Evolutionary conservation across 2,113 vertebrate species (phyloP).

Genomic region (Podarcis raffonei): DNA sequence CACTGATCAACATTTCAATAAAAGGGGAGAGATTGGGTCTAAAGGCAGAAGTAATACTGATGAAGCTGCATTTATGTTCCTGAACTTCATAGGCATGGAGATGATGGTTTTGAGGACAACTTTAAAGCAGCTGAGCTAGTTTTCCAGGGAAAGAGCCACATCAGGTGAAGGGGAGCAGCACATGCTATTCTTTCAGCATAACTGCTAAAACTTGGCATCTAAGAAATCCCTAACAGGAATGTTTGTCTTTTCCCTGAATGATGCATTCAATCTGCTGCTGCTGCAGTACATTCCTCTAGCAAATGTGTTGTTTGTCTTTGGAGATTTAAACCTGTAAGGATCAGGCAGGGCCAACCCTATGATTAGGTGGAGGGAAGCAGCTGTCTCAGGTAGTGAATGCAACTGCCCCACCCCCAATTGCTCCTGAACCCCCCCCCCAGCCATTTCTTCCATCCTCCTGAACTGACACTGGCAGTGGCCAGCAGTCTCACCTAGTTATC

Average conservation of each 20-base stretch:
- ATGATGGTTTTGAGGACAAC: background rate
- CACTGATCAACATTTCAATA: background rate
- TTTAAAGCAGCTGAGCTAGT: too few relatives aligned
- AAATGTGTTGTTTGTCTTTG: background rate
- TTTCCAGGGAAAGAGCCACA: background rate
- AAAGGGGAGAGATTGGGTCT: too few relatives aligned
- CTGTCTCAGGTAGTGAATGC: too few relatives aligned
- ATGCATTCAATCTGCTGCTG: background rate
- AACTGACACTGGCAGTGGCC: background rate
- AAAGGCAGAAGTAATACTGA: background rate
- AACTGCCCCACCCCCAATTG: too few relatives aligned
- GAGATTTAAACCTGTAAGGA: background rate
- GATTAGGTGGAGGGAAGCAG: background rate
- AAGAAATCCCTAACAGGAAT: background rate
- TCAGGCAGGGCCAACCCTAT: background rate
- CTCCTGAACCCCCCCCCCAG: background rate
- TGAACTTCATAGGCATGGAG: background rate
- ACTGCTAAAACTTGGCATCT: background rate
- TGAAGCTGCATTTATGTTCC: background rate
- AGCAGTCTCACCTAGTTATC: background rate
- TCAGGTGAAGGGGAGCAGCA: background rate
- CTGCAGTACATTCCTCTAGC: background rate
- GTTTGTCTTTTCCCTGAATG: background rate
- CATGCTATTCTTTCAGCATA: background rate
- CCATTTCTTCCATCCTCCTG: background rate